phyloP scores from a whole-genome alignment of 1,140 invertebrate species.

The Aphaenogaster ashmeadi region DNA sequence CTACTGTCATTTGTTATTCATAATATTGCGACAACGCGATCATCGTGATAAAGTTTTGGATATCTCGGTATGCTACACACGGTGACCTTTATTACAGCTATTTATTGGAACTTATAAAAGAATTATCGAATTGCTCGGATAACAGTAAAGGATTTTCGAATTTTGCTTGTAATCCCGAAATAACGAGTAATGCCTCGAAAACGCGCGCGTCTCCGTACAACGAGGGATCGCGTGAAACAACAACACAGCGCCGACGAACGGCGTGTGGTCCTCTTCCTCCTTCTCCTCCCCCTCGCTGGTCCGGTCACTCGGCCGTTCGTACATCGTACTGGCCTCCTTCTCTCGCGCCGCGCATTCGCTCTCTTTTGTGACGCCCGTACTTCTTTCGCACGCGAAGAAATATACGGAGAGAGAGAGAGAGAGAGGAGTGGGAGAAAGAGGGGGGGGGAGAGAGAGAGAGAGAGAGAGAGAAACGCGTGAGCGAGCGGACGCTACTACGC shows the following conservation, averaged over 20 bases:
- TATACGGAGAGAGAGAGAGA: constrained; percentile 3
- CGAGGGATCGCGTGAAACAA: constrained; percentile 36
- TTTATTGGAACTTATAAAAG: neutral
- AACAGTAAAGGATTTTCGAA: neutral
- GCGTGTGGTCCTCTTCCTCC: constrained; percentile 63
- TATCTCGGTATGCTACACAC: neutral
- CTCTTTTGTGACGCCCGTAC: constrained; percentile 9
- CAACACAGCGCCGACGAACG: constrained; percentile 20
- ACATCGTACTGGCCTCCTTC: constrained; percentile 50
- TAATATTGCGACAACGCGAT: neutral
- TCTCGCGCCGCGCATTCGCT: constrained; percentile 3
- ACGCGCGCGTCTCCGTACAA: constrained; percentile 23
- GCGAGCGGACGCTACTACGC: constrained; percentile 29
- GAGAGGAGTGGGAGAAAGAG: neutral
- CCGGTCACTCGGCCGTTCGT: constrained; percentile 67
- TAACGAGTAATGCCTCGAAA: constrained; percentile 1
- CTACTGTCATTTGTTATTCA: neutral
- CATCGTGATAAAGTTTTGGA: neutral
- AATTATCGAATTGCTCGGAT: neutral
- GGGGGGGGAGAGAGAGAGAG: neutral
- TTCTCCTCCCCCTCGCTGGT: neutral
- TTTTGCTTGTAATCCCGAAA: neutral
- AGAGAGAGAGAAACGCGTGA: constrained; percentile 7
- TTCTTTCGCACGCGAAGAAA: constrained; percentile 35
- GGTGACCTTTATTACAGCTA: neutral